phyloP scores from a whole-genome alignment of 1,140 invertebrate genomes.

The Papilio aristodemus region DNA sequence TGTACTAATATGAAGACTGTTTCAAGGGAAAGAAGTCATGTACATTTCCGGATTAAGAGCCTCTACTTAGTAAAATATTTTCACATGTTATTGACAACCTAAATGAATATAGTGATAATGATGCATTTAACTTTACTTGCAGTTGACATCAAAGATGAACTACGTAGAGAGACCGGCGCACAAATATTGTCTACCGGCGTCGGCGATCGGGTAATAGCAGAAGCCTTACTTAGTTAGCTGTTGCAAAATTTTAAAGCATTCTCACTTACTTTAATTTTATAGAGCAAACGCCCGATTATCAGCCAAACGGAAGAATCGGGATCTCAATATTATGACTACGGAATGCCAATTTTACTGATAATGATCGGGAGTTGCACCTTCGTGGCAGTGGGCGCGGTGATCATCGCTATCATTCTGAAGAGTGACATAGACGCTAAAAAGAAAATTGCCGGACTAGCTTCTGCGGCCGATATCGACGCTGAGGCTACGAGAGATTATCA shows the following conservation, averaged over 20 bases:
- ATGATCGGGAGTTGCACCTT: slow-evolving; percentile 80
- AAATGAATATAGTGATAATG: too few species aligned
- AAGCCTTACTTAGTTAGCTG: background rate
- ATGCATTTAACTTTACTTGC: slow-evolving; percentile 27
- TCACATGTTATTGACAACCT: too few species aligned
- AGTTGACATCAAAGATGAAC: slow-evolving; percentile 83
- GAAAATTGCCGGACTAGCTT: slow-evolving; percentile 86
- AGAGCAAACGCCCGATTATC: slow-evolving; percentile 67
- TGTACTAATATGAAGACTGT: too few species aligned
- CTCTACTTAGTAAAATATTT: too few species aligned
- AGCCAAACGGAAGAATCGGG: slow-evolving; percentile 48
- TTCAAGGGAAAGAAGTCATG: too few species aligned
- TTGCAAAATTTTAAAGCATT: slow-evolving; percentile 10
- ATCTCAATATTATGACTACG: slow-evolving; percentile 78
- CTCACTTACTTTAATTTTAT: slow-evolving; percentile 36
- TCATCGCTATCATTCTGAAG: slow-evolving; percentile 87
- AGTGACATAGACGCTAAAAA: slow-evolving; percentile 85
- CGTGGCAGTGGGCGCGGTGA: slow-evolving; percentile 84
- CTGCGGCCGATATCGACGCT: slow-evolving; percentile 84
- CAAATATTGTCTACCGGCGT: slow-evolving; percentile 88
- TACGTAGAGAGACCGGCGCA: slow-evolving; percentile 82
- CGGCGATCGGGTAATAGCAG: slow-evolving; percentile 85
- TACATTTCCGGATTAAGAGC: too few species aligned
- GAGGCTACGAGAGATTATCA: slow-evolving; percentile 97
- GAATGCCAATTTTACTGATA: slow-evolving; percentile 80